phyloP scores from a whole-genome alignment of 2,797 vertebrate genomes.

The Erithacus rubecula region DNA sequence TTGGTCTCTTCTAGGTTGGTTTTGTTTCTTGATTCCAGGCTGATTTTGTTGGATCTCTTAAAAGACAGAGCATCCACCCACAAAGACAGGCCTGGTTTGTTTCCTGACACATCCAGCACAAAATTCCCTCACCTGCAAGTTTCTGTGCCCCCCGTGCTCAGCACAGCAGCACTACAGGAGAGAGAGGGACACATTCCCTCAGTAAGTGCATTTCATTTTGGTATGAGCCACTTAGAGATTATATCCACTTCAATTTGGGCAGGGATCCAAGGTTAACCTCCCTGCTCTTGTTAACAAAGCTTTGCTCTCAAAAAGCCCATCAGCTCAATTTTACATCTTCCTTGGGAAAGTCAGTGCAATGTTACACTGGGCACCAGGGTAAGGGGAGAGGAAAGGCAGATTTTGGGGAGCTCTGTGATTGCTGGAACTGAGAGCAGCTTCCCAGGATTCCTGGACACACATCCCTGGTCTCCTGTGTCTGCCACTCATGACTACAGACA shows the following conservation, averaged over 20 bases:
- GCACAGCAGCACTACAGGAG: not conserved
- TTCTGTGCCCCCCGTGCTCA: not conserved
- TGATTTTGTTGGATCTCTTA: not conserved
- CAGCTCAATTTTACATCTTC: constrained; percentile 12
- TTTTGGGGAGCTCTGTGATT: not conserved
- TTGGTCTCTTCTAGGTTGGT: not conserved
- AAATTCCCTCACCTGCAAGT: not conserved
- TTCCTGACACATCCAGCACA: not conserved
- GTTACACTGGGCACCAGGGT: not conserved
- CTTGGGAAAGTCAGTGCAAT: not conserved
- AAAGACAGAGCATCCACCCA: not conserved
- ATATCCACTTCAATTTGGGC: constrained; percentile 53
- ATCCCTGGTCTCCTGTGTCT: not conserved
- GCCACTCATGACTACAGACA: not conserved
- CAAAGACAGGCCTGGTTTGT: not conserved
- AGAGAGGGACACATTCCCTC: not conserved
- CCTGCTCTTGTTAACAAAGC: constrained; percentile 18
- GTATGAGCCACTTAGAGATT: constrained; percentile 56
- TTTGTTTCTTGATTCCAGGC: not conserved
- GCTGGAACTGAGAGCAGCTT: not conserved
- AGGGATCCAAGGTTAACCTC: constrained; percentile 56
- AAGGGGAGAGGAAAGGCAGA: not conserved
- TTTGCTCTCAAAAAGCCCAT: constrained; percentile 9
- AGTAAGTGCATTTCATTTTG: constrained; percentile 40
- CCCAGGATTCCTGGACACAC: not conserved